Evolutionary conservation across 2,113 vertebrate species (phyloP).

Genomic region (Malurus melanocephalus): DNA sequence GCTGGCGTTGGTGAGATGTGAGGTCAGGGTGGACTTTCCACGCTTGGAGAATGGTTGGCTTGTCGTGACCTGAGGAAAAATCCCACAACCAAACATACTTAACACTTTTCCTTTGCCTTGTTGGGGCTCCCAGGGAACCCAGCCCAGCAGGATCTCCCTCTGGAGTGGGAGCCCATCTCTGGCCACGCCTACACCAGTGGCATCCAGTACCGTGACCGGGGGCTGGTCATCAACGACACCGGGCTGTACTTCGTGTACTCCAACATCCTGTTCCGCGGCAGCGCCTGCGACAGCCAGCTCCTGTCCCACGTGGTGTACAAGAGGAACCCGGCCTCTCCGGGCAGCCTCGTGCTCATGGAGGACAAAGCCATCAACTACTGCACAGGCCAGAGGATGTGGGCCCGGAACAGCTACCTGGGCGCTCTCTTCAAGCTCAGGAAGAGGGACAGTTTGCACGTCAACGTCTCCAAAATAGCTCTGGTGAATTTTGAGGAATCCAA

Average conservation of each 20-base stretch:
- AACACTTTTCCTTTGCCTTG: not conserved
- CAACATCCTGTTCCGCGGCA: conserved; percentile 77
- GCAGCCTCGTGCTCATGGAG: conserved; percentile 72
- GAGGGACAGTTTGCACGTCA: conserved; percentile 70
- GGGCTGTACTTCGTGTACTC: conserved; percentile 87
- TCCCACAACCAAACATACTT: not conserved
- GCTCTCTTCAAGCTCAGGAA: conserved; percentile 70
- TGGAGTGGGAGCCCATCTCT: conserved; percentile 76
- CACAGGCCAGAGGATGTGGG: conserved; percentile 40
- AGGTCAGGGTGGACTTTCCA: not conserved
- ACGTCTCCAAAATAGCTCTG: conserved; percentile 61
- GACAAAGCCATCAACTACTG: conserved; percentile 66
- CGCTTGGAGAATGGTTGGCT: not conserved
- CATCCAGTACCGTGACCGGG: conserved; percentile 73
- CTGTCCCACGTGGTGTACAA: conserved; percentile 73
- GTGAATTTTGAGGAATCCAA: conserved; percentile 75
- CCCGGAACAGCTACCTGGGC: conserved; percentile 73
- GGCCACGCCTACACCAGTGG: conserved; percentile 74
- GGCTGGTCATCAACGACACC: conserved; percentile 76
- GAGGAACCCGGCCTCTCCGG: conserved; percentile 40
- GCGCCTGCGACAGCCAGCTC: conserved; percentile 54
- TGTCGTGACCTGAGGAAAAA: not conserved
- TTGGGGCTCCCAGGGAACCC: conserved; percentile 58
- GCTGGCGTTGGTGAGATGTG: fast-evolving
- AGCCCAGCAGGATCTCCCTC: conserved; percentile 22